Evolutionary conservation across 2,888 invertebrate species (phyloP).

Genomic region (Petrolisthes manimaculis): DNA sequence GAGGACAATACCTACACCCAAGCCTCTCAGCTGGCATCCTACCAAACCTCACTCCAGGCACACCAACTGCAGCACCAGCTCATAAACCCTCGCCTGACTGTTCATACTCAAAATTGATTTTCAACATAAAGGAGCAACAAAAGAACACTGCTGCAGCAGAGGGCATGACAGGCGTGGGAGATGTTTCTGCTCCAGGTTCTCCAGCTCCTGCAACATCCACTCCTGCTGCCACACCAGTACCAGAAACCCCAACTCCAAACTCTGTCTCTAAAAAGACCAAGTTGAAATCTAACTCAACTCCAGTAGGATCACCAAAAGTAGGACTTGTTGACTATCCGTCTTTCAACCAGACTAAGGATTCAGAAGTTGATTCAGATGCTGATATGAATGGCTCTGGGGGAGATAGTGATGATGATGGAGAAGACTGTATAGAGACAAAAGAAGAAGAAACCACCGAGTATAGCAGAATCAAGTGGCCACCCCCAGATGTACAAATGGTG

Average conservation of each 20-base stretch:
- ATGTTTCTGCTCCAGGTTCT: slow-evolving; percentile 37
- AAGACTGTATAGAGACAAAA: not conserved
- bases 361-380: not conserved
- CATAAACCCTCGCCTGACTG: slow-evolving; percentile 76
- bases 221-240: slow-evolving; percentile 23
- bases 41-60: slow-evolving; percentile 60
- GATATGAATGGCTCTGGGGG: not conserved
- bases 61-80: slow-evolving; percentile 28
- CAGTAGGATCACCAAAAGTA: slow-evolving; percentile 31
- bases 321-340: slow-evolving; percentile 62
- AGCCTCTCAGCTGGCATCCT: slow-evolving; percentile 54
- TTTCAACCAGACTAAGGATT: slow-evolving; percentile 53
- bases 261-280: slow-evolving; percentile 26
- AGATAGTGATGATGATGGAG: not conserved
- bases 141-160: slow-evolving; percentile 49
- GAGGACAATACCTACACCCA: slow-evolving; percentile 70
- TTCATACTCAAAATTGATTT: slow-evolving; percentile 88
- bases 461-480: slow-evolving; percentile 68
- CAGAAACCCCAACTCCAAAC: not conserved
- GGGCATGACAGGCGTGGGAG: slow-evolving; percentile 32
- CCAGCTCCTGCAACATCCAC: not conserved
- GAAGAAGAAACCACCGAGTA: slow-evolving; percentile 40
- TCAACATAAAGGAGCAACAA: slow-evolving; percentile 80
- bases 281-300: slow-evolving; percentile 1
- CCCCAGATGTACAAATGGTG: slow-evolving; percentile 85